A percentile compares a stretch with the other conserved stretches of the same genome.
phyloP scores from a whole-genome alignment of 35 echinoderm and acorn worm genomes.

The Strongylocentrotus purpuratus region DNA sequence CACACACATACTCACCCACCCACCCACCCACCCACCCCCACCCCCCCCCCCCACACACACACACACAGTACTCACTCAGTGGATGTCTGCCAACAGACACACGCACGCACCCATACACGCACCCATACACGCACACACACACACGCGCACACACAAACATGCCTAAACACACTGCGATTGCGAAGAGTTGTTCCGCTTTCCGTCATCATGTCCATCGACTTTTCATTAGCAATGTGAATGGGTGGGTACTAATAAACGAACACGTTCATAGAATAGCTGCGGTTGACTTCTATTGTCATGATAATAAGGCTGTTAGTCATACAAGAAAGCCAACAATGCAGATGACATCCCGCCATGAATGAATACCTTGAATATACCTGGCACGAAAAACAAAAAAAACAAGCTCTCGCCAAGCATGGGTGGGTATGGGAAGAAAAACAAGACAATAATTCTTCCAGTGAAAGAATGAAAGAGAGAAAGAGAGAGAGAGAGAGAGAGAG shows the following conservation, averaged over 20 bases:
- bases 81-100: no score
- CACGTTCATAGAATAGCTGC: background rate
- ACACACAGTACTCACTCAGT: no score
- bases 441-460: background rate
- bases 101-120: no score
- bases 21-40: no score
- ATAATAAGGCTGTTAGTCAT: slow-evolving; percentile 8
- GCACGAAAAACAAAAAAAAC: background rate
- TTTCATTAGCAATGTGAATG: background rate
- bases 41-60: no score
- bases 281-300: background rate
- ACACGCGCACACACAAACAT: no score
- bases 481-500: background rate
- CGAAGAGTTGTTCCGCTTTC: no score
- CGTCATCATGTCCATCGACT: background rate
- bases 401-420: background rate
- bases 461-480: background rate
- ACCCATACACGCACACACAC: no score
- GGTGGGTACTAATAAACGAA: background rate
- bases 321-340: background rate
- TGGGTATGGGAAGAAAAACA: background rate
- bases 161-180: no score
- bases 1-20: no score
- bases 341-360: background rate
- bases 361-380: background rate